These are phyloP conservation scores for Laticauda laticaudata DNA, from an alignment of 2,113 vertebrate species.

Conservation along the genomic window DNA sequence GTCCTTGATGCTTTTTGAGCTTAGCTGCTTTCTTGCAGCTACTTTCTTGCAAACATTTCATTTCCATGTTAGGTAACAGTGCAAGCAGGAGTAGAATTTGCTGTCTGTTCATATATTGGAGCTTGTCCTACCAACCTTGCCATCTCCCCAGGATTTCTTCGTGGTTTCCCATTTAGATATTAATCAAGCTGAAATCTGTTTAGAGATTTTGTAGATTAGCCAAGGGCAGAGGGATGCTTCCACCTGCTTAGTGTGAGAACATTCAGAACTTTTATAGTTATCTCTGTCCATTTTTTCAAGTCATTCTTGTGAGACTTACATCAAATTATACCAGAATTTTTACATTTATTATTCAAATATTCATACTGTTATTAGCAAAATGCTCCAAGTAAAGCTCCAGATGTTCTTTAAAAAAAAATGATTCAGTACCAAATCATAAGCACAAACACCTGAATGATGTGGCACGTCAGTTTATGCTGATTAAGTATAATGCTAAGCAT, in stretches of 20 bases:
- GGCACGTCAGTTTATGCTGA: background rate
- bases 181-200: background rate
- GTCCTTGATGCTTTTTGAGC: background rate
- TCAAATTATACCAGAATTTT: background rate
- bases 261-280: background rate
- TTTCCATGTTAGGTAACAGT: background rate
- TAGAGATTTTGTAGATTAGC: background rate
- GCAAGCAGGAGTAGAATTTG: background rate
- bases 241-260: background rate
- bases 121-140: background rate
- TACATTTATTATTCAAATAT: background rate
- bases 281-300: background rate
- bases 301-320: background rate
- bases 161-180: background rate
- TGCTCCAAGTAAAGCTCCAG: background rate
- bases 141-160: background rate
- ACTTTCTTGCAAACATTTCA: background rate
- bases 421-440: background rate
- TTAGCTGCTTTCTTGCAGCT: background rate
- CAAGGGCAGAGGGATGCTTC: background rate
- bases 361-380: background rate
- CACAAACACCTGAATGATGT: background rate
- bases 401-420: too few species aligned
- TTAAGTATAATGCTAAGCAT: background rate
- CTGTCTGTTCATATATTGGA: background rate